Evolutionary conservation across 2,797 vertebrate genomes (phyloP).

Genomic region (Periparus ater): DNA sequence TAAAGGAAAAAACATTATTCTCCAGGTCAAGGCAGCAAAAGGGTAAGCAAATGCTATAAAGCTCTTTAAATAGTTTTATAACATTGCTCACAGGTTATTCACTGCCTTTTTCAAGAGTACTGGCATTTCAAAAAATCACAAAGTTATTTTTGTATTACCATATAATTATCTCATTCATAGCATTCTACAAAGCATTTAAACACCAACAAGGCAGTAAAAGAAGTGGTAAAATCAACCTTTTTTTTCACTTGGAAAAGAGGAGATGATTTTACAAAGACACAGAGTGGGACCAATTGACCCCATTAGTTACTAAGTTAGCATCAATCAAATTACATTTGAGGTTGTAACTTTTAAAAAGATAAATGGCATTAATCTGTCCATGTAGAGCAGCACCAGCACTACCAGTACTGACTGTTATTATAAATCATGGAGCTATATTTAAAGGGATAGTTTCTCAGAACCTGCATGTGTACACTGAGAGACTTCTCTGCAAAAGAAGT

Average conservation of each 20-base stretch:
- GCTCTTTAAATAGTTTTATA: not conserved
- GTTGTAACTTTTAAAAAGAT: not conserved
- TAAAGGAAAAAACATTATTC: not conserved
- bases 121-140: not conserved
- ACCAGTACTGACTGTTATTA: not conserved
- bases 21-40: not conserved
- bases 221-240: not conserved
- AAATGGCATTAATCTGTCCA: not conserved
- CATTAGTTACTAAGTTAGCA: not conserved
- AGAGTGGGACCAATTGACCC: not conserved
- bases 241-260: not conserved
- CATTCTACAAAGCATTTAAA: slow-evolving; percentile 1
- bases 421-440: not conserved
- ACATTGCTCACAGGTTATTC: not conserved
- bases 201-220: not conserved
- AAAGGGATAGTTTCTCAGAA: not conserved
- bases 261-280: not conserved
- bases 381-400: not conserved
- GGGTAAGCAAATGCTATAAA: not conserved
- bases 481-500: not conserved
- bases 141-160: slow-evolving; percentile 3
- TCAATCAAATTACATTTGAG: not conserved
- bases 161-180: not conserved
- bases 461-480: not conserved
- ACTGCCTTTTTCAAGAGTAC: not conserved